These are phyloP conservation scores for Calosoma granatense DNA, from an alignment of 1,140 invertebrate genomes.

Conservation along the genomic window DNA sequence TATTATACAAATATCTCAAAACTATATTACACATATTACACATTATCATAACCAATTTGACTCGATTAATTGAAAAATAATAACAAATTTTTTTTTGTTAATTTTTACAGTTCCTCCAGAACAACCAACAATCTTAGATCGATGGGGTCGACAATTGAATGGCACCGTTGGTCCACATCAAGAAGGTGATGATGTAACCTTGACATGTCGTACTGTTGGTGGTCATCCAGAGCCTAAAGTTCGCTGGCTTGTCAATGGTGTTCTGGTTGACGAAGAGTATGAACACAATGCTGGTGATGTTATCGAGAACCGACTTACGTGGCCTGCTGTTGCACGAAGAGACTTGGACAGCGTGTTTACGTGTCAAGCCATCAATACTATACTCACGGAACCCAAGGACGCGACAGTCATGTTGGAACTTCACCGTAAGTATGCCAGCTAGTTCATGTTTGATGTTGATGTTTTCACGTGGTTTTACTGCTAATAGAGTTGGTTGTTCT, in stretches of 20 bases:
- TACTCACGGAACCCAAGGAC: slow-evolving; percentile 63
- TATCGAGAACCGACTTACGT: slow-evolving; percentile 71
- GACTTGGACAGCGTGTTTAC: slow-evolving; percentile 74
- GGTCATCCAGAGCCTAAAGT: slow-evolving; percentile 55
- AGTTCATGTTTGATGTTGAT: too few species aligned
- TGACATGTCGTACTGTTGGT: slow-evolving; percentile 54
- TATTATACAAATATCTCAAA: background rate
- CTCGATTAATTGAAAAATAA: background rate
- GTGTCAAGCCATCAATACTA: slow-evolving; percentile 74
- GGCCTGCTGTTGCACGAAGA: slow-evolving; percentile 60
- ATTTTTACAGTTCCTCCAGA: slow-evolving; percentile 67
- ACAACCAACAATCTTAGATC: slow-evolving; percentile 70
- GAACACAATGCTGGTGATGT: slow-evolving; percentile 73
- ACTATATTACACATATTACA: background rate
- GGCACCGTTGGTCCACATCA: slow-evolving; percentile 67
- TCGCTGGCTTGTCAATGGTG: slow-evolving; percentile 63
- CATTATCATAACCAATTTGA: background rate
- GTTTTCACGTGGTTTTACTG: too few species aligned
- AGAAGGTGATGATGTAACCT: slow-evolving; percentile 54
- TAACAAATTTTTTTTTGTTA: background rate
- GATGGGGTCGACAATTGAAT: slow-evolving; percentile 60
- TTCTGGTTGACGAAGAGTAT: slow-evolving; percentile 64
- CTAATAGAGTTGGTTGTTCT: too few species aligned
- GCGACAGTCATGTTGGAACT: slow-evolving; percentile 66
- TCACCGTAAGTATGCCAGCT: slow-evolving; percentile 64